These are phyloP conservation scores for Latrodectus hesperus DNA, from an alignment of 2,888 invertebrate species.

Conservation along the genomic window DNA sequence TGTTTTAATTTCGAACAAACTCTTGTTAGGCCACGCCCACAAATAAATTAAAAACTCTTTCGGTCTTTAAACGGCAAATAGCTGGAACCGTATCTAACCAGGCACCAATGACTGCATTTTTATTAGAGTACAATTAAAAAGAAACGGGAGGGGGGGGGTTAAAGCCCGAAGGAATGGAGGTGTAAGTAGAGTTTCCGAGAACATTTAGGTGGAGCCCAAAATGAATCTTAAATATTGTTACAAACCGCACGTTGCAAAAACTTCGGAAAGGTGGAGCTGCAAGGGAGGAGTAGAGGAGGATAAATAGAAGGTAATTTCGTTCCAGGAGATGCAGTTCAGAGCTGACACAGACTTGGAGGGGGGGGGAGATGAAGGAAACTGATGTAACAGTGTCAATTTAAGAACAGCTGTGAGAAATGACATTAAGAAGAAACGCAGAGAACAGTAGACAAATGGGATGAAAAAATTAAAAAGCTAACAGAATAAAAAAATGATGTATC, in stretches of 20 bases:
- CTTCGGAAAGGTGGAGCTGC: neutral
- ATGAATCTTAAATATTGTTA: constrained; percentile 18
- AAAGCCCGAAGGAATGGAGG: neutral
- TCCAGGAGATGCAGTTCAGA: no score
- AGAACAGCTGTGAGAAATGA: neutral
- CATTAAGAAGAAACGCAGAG: neutral
- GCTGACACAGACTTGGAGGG: no score
- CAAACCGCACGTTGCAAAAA: neutral
- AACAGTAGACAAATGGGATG: neutral
- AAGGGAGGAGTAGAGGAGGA: neutral
- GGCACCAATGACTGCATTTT: no score
- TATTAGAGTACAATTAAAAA: neutral
- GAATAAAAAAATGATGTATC: no score
- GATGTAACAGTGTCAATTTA: neutral
- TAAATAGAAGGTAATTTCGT: neutral
- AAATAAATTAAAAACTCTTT: no score
- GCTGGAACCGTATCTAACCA: no score
- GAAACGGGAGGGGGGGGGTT: neutral
- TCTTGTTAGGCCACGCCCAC: no score
- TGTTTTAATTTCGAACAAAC: no score
- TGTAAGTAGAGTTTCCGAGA: neutral
- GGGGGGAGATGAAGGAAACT: no score
- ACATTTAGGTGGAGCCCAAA: constrained; percentile 31
- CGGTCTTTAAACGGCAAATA: constrained; percentile 3
- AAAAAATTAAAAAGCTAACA: no score